Conservation (phyloP, 2,797 vertebrate species). For the Poeciliopsis presidionis region DNA sequence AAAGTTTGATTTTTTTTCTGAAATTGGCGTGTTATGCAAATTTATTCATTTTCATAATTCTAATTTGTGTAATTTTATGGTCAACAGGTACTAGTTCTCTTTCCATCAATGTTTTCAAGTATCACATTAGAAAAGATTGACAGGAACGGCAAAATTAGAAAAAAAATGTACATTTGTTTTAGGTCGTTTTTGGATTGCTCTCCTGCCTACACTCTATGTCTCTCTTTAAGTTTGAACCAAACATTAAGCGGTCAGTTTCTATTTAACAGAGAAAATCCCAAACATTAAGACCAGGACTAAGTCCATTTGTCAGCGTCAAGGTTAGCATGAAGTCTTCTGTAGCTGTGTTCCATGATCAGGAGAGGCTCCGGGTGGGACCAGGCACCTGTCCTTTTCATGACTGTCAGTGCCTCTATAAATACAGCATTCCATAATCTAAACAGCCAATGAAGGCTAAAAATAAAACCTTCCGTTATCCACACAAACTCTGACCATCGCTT, state of each 20-base stretch:
- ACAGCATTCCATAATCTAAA: constrained; percentile 75
- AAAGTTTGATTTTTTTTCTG: too few relatives aligned
- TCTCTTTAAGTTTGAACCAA: constrained; percentile 37
- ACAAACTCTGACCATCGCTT: constrained; percentile 65
- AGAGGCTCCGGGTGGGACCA: constrained; percentile 38
- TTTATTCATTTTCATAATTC: too few relatives aligned
- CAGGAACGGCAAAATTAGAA: too few relatives aligned
- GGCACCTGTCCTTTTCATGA: constrained; percentile 81
- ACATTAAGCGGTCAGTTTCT: constrained; percentile 16
- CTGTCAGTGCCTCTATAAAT: constrained; percentile 82
- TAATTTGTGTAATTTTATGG: too few relatives aligned
- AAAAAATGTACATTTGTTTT: too few relatives aligned
- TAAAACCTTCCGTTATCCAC: constrained; percentile 61
- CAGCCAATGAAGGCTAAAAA: constrained; percentile 70
- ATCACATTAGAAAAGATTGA: too few relatives aligned
- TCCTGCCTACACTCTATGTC: background rate
- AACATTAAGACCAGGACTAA: constrained; percentile 5
- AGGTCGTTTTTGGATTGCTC: too few relatives aligned
- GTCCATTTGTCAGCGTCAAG: constrained; percentile 71
- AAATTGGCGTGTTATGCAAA: too few relatives aligned
- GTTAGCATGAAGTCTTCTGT: constrained; percentile 66
- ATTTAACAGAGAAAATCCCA: constrained; percentile 2
- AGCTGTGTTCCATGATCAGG: constrained; percentile 48
- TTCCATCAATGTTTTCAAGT: too few relatives aligned
- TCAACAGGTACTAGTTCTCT: too few relatives aligned